A percentile compares a stretch with the other conserved stretches of the same genome.
phyloP scores from a whole-genome alignment of 2,888 invertebrate genomes.

The Noctua janthe region DNA sequence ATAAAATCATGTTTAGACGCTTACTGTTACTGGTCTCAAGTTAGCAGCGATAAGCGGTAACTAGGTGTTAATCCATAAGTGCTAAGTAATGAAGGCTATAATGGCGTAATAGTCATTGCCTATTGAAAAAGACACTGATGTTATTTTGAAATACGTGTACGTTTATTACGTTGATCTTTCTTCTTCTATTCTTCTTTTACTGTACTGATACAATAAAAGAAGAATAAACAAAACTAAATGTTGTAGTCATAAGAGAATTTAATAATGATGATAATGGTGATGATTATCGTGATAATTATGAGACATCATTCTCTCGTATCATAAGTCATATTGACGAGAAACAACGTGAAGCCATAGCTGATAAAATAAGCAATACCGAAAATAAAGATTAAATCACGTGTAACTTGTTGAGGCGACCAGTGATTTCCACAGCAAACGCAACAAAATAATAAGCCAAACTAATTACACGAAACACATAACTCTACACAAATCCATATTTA shows the following conservation, averaged over 20 bases:
- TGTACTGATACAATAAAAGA: neutral
- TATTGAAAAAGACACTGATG: no score
- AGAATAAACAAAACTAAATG: neutral
- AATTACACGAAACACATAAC: constrained; percentile 34
- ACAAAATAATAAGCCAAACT: constrained; percentile 12
- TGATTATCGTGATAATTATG: neutral
- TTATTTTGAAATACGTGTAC: no score
- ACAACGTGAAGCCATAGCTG: neutral
- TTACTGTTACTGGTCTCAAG: constrained; percentile 30
- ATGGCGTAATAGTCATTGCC: no score
- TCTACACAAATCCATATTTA: constrained; percentile 40
- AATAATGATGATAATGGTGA: neutral
- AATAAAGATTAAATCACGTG: neutral
- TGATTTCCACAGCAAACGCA: constrained; percentile 13
- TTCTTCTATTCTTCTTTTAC: no score
- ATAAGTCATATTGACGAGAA: neutral
- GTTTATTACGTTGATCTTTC: no score
- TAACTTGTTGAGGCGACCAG: neutral
- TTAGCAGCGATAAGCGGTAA: constrained; percentile 13
- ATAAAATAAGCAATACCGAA: neutral
- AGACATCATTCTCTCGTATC: neutral
- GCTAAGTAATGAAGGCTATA: neutral
- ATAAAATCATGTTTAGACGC: constrained; percentile 39
- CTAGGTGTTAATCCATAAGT: neutral
- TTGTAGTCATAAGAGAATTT: neutral